phyloP scores from a whole-genome alignment of 1,140 invertebrate species.

The Charaxes varanes region DNA sequence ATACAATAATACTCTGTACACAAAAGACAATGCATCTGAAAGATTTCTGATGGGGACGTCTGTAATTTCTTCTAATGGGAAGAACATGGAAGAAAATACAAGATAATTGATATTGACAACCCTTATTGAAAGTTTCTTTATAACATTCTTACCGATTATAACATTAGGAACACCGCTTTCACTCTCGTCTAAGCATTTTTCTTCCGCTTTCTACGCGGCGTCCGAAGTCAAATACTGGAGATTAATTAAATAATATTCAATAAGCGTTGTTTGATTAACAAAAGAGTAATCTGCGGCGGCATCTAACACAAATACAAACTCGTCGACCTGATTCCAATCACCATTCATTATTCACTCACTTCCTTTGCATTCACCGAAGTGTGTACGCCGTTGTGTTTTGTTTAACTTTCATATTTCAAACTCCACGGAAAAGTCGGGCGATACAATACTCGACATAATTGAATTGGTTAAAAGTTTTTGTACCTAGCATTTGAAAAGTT shows the following conservation, averaged over 20 bases:
- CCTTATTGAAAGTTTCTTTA: no score
- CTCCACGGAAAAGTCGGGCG: conserved; percentile 43
- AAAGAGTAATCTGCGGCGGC: conserved; percentile 66
- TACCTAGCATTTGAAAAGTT: conserved; percentile 29
- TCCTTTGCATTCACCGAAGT: conserved; percentile 66
- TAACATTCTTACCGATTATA: no score
- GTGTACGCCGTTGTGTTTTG: conserved; percentile 63
- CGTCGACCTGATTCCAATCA: conserved; percentile 64
- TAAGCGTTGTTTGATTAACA: conserved; percentile 70
- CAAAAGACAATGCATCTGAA: no score
- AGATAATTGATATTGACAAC: no score
- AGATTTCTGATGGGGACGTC: no score
- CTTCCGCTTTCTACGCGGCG: conserved; percentile 29
- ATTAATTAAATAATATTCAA: conserved; percentile 73
- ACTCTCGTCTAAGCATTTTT: conserved; percentile 29
- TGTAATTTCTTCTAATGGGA: no score
- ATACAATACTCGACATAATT: conserved; percentile 60
- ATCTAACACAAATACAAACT: conserved; percentile 66
- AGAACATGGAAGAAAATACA: no score
- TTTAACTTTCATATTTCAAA: conserved; percentile 69
- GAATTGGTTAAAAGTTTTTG: conserved; percentile 51
- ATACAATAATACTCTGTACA: no score
- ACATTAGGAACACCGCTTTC: no score
- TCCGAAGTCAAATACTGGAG: conserved; percentile 59
- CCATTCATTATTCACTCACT: conserved; percentile 70